phyloP scores from a whole-genome alignment of 2,888 invertebrate species.

The Boloria euphrosyne region DNA sequence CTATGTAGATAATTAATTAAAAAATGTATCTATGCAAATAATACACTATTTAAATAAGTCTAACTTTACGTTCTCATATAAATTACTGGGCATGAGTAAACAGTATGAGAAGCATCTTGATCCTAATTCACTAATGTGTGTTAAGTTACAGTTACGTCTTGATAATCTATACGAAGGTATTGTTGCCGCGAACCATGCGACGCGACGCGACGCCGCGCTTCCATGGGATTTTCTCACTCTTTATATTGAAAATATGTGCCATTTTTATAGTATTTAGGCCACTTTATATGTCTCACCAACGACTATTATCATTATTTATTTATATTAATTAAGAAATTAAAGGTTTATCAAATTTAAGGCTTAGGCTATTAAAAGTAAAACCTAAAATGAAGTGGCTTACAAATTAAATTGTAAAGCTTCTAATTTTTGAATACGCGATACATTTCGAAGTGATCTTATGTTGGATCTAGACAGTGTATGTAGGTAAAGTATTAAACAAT shows the following conservation, averaged over 20 bases:
- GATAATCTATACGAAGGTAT: slow-evolving; percentile 32
- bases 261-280: slow-evolving; percentile 10
- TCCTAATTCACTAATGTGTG: slow-evolving; percentile 19
- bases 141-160: slow-evolving; percentile 28
- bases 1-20: too few relatives aligned
- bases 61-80: neutral
- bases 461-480: too few relatives aligned
- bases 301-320: neutral
- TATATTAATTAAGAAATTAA: neutral
- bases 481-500: too few relatives aligned
- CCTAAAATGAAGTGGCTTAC: too few relatives aligned
- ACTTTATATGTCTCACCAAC: neutral
- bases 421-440: too few relatives aligned
- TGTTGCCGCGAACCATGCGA: slow-evolving; percentile 22
- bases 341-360: too few relatives aligned
- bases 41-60: neutral
- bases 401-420: too few relatives aligned
- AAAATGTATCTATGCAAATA: neutral
- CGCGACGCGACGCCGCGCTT: slow-evolving; percentile 20
- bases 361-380: too few relatives aligned
- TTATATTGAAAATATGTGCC: slow-evolving; percentile 15
- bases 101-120: slow-evolving; percentile 22
- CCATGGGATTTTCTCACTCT: slow-evolving; percentile 39
- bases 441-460: too few relatives aligned
- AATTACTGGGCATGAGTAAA: slow-evolving; percentile 8